Evolutionary conservation across 2,113 vertebrate species (phyloP), one percentile per base, ranked within the genome.

Genomic region (Maylandia zebra): DNA sequence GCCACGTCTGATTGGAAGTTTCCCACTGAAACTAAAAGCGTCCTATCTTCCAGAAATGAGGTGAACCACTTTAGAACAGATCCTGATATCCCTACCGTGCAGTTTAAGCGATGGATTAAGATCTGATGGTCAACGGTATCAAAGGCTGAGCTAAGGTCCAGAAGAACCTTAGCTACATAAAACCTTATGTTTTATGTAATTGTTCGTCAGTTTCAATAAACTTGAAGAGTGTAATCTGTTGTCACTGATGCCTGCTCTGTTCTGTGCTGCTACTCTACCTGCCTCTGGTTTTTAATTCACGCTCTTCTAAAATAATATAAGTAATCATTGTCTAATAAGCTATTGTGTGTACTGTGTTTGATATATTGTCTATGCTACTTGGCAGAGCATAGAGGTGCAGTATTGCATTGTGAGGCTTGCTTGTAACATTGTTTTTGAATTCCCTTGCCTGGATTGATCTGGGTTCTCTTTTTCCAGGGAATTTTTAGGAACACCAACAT

Each of bases 121-220:
- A n/a, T n/a, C n/a, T n/a, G n/a, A n/a, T n/a, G n/a, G n/a, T n/a
- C n/a, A n/a, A n/a, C n/a, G n/a, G n/a, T n/a, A n/a, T n/a, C n/a
- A n/a, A n/a, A n/a, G n/a, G n/a, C n/a, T n/a, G n/a, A n/a, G n/a
- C n/a, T n/a, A n/a, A n/a, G n/a, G n/a, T n/a, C n/a, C n/a, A n/a
- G n/a, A n/a, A n/a, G n/a, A n/a, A n/a, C n/a, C n/a, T n/a, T n/a
- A n/a, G n/a, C n/a, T n/a, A n/a, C n/a, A n/a, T n/a, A n/a, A n/a
- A n/a, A n/a, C n/a, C n/a, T n/a, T n/a, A 24, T 17, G 10, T 50
- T 50, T 48, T 0, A 3, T 50, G 24, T 50, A 76, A 76, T 19
- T 10, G 24, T 48, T 76, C 1, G 1, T 48, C 41, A 74, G 0
- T 48, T 76, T 76, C 8, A 8, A 19, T 30, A 19, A 50, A 76